Base-by-base conservation (phyloP, 2,113 vertebrate genomes). In the Panurus biarmicus region DNA sequence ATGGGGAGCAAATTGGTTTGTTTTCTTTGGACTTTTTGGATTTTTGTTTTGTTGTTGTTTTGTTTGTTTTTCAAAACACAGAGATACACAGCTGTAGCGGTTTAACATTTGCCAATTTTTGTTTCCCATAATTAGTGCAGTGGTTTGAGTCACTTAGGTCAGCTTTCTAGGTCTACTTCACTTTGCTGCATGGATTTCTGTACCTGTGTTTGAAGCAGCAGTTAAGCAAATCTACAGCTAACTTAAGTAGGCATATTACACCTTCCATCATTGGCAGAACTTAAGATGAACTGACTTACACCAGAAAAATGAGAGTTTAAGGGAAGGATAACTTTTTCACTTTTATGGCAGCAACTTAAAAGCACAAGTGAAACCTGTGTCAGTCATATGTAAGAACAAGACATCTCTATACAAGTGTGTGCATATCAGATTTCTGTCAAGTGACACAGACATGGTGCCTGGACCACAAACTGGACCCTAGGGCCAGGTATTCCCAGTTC, bases 371-470 rank as follows among this genome's bases (percentile, higher is more conserved):
- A 67, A 53, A 72, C 12, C 36, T 40, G 25, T 23, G 42, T 71
- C 21, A 51, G 28, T 4, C 12, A 9, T 2, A 2, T 1, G 8
- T 9, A 12, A 47, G 20, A 42, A 26, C 5, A 44, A 0, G 23
- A 14, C 28, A 16, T 0, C 7, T 24, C 31, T 19, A 38, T 14
- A 9, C 26, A 10, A 0, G 1, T 1, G 8, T 1, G 11, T 10
- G 22, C 19, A 2, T 2, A 10, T 0, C 3, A 4, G 33, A 78
- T 62, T 73, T 69, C 38, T 28, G 25, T 38, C 47, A 26, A 62
- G 40, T 9, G 33, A 67, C 44, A 66, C 4, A 54, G 17, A 48
- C 10, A 25, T 9, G 19, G 15, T 0, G 6, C 11, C 42, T 74
- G 38, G 35, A 82, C 19, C 44, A 22, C 33, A 64, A 28, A 17